Evolutionary conservation across 2,113 vertebrate species (phyloP).

Genomic region (Microcebus tavaratra): DNA sequence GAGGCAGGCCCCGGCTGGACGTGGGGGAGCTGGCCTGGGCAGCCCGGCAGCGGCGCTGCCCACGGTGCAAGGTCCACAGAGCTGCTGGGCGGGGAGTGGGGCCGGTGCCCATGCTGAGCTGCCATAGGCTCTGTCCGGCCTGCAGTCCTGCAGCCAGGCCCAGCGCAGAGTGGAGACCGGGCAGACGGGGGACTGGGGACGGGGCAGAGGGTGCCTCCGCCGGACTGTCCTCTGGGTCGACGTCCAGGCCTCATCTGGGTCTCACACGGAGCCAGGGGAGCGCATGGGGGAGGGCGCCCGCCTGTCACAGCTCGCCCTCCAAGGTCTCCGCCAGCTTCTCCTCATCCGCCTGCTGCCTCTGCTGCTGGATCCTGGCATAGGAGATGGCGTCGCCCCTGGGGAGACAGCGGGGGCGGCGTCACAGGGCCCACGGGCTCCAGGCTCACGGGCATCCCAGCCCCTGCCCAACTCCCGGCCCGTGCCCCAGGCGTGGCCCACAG

Average conservation of each 20-base stretch:
- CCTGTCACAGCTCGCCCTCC: constrained; percentile 87
- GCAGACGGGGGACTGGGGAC: neutral
- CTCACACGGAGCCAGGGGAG: neutral
- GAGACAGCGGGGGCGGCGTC: neutral
- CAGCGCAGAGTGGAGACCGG: neutral
- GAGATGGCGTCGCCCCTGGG: constrained; percentile 93
- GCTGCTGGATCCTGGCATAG: constrained; percentile 94
- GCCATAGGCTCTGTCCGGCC: neutral
- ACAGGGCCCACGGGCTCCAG: rapidly evolving
- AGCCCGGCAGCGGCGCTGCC: neutral
- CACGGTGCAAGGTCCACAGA: neutral
- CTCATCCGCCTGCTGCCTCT: constrained; percentile 92
- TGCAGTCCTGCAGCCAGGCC: neutral
- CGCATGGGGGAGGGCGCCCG: rapidly evolving
- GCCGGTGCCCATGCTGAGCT: neutral
- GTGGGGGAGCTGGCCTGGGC: neutral
- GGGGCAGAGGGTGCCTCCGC: neutral
- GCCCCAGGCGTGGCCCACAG: neutral
- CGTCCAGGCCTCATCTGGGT: neutral
- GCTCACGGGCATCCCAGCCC: neutral
- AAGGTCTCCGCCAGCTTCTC: constrained; percentile 87
- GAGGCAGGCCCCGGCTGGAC: neutral
- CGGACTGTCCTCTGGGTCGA: no score
- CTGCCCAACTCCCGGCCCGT: neutral
- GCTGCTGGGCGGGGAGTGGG: rapidly evolving